phyloP scores from a whole-genome alignment of 37 sponge, comb jelly and placozoan species.

The Hormiphora californensis region DNA sequence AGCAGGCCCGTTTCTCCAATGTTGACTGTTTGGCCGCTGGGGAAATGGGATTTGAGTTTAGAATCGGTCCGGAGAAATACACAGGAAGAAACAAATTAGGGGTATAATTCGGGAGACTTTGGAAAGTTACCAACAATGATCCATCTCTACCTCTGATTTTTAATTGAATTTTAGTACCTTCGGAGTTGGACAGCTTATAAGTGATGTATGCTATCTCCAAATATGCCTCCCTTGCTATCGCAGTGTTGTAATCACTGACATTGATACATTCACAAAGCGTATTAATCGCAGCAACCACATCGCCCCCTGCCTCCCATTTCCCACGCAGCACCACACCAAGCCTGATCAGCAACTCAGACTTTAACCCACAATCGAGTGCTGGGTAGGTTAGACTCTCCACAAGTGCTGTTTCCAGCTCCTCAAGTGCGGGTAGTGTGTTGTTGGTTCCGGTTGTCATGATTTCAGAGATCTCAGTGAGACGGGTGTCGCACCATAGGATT shows the following conservation, averaged over 20 bases:
- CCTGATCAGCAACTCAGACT: constrained; percentile 13
- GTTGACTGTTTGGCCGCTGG: constrained; percentile 15
- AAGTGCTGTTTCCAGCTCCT: too few relatives aligned
- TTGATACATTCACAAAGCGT: constrained; percentile 1
- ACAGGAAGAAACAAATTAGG: not conserved
- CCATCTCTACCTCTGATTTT: not conserved
- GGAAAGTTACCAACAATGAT: too few relatives aligned
- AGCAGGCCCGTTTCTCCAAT: constrained; percentile 3
- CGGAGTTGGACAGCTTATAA: not conserved
- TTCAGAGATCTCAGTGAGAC: too few relatives aligned
- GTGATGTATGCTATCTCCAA: constrained; percentile 33
- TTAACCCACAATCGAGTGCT: too few relatives aligned
- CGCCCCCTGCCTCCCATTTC: constrained; percentile 1
- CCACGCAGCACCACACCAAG: constrained; percentile 36
- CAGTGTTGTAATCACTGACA: not conserved
- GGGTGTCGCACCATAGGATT: too few relatives aligned
- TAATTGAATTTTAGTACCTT: not conserved
- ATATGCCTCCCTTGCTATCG: not conserved
- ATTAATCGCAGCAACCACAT: not conserved
- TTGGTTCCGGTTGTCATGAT: too few relatives aligned
- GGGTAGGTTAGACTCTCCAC: too few relatives aligned
- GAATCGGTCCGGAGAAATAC: not conserved
- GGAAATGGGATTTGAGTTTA: not conserved
- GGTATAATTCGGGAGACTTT: not conserved
- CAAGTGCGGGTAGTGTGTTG: too few relatives aligned